These are phyloP conservation scores for Yponomeuta plumbellus DNA, from an alignment of 2,888 invertebrate genomes.

Conservation along the genomic window DNA sequence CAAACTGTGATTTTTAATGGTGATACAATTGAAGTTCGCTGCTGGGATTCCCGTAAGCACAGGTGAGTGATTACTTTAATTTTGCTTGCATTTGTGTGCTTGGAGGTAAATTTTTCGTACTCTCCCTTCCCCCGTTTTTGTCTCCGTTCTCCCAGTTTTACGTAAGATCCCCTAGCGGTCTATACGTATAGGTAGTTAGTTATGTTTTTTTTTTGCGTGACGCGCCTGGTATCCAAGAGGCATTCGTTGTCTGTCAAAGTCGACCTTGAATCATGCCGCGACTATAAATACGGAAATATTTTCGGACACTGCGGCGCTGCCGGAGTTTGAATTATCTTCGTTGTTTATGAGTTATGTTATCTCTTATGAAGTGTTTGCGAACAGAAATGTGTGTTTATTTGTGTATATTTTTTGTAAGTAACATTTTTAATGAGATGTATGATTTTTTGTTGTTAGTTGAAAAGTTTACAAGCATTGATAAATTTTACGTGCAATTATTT, in stretches of 20 bases:
- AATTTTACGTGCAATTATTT: too few species aligned
- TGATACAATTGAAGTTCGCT: constrained; percentile 64
- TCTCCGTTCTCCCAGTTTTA: constrained; percentile 44
- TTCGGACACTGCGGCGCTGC: constrained; percentile 43
- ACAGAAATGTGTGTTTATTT: neutral
- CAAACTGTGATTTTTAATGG: constrained; percentile 74
- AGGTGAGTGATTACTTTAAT: constrained; percentile 50
- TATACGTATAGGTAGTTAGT: constrained; percentile 37
- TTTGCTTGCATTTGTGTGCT: constrained; percentile 34
- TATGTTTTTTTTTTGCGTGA: constrained; percentile 36
- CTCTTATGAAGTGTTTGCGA: neutral
- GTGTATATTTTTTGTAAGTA: neutral
- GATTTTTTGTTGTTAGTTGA: too few species aligned
- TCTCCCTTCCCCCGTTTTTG: constrained; percentile 22
- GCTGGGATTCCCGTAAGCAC: constrained; percentile 60
- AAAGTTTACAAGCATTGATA: too few species aligned
- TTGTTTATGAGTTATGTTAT: constrained; percentile 26
- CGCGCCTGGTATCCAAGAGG: constrained; percentile 30
- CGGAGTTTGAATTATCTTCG: constrained; percentile 46
- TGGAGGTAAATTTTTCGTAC: constrained; percentile 39
- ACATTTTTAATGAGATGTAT: too few species aligned
- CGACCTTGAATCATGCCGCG: constrained; percentile 65
- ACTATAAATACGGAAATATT: constrained; percentile 73
- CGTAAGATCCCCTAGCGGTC: constrained; percentile 48
- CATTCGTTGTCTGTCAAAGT: constrained; percentile 55